Conservation (phyloP, 2,797 vertebrate genomes). For the Phalloptychus januarius region DNA sequence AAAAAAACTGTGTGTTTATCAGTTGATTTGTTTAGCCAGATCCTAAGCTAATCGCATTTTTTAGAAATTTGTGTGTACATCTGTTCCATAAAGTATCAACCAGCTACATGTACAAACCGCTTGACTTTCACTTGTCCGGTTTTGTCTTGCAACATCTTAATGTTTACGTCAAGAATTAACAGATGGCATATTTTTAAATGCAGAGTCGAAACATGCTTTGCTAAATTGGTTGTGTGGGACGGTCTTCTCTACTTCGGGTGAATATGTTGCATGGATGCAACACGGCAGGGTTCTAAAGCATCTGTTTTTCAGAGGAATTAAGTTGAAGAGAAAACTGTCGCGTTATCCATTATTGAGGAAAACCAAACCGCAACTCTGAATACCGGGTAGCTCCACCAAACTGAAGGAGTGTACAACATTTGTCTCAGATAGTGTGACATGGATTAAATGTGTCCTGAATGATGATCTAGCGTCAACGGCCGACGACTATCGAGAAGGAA, state of each 20-base stretch:
- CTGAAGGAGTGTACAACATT: background rate
- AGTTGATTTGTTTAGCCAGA: background rate
- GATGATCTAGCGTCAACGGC: background rate
- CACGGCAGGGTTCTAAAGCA: background rate
- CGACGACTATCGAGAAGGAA: too few relatives aligned
- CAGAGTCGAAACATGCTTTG: constrained; percentile 6
- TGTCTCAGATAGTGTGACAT: background rate
- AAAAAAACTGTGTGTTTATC: background rate
- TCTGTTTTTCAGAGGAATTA: background rate
- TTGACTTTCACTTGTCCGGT: background rate
- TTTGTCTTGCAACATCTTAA: background rate
- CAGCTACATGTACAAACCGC: background rate
- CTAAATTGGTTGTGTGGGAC: background rate
- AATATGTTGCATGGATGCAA: background rate
- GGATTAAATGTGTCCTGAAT: background rate
- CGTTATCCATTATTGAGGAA: background rate
- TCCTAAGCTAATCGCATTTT: background rate
- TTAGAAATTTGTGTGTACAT: background rate
- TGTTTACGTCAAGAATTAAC: background rate
- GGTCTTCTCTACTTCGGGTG: background rate
- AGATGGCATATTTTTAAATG: background rate
- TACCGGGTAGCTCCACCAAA: background rate
- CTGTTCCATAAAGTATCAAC: background rate
- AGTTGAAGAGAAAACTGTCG: background rate
- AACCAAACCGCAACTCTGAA: background rate